Percentiles rank a stretch among this genome's conserved stretches.
Conservation (phyloP, 2,797 vertebrate species). For the Merluccius polli region DNA sequence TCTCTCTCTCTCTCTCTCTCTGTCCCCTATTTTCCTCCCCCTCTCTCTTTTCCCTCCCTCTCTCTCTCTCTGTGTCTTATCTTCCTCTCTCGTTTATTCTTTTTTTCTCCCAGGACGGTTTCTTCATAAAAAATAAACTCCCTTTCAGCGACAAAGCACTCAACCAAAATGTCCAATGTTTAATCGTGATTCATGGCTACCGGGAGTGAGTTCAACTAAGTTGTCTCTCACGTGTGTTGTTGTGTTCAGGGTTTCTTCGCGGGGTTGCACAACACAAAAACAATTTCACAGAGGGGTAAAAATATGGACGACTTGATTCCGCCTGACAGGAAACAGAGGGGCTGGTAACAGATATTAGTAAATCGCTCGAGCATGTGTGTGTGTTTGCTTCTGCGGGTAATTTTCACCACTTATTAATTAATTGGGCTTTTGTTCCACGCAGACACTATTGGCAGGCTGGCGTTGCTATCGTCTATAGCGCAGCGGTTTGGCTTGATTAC, state of each 20-base stretch:
- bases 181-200: slow-evolving; percentile 31
- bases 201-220: slow-evolving; percentile 22
- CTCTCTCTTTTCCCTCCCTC: too few relatives aligned
- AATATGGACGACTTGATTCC: not conserved
- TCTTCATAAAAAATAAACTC: not conserved
- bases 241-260: not conserved
- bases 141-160: not conserved
- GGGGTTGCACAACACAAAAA: not conserved
- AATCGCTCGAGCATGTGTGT: not conserved
- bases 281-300: not conserved
- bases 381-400: slow-evolving; percentile 24
- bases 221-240: not conserved
- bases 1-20: too few relatives aligned
- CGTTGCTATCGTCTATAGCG: not conserved
- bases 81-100: too few relatives aligned
- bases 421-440: slow-evolving; percentile 19
- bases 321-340: not conserved
- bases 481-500: not conserved
- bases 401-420: slow-evolving; percentile 32
- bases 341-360: not conserved
- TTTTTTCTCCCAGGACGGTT: not conserved
- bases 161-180: slow-evolving; percentile 13
- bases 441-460: not conserved
- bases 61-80: too few relatives aligned
- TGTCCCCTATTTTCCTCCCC: too few relatives aligned